Percentiles rank a stretch among this genome's conserved stretches.
Evolutionary conservation across 2,888 invertebrate genomes (phyloP).

Genomic region (Colletes collaris): DNA sequence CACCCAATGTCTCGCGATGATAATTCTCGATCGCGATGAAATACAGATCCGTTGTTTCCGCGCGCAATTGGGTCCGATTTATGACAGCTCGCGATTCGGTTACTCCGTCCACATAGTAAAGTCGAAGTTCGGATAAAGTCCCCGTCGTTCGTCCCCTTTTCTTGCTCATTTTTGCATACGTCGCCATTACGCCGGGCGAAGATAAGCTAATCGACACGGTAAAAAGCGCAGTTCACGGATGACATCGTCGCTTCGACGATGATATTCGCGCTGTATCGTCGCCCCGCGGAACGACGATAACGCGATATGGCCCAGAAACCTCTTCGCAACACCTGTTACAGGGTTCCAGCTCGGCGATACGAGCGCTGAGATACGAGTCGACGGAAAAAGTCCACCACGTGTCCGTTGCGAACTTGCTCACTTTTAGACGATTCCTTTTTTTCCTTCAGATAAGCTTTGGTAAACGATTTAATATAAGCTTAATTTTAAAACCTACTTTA

Average conservation of each 20-base stretch:
- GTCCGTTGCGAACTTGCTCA: not conserved
- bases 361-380: not conserved
- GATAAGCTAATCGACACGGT: conserved; percentile 74
- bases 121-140: conserved; percentile 67
- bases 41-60: conserved; percentile 14
- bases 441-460: too few species aligned
- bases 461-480: too few species aligned
- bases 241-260: conserved; percentile 62
- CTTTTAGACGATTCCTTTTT: too few species aligned
- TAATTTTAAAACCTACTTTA: too few species aligned
- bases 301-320: conserved; percentile 51
- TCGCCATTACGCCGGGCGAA: conserved; percentile 60
- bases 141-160: conserved; percentile 45
- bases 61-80: conserved; percentile 71
- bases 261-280: conserved; percentile 49
- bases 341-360: conserved; percentile 7
- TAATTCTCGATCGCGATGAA: too few species aligned
- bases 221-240: conserved; percentile 68
- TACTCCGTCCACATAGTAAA: conserved; percentile 41
- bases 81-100: conserved; percentile 61
- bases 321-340: conserved; percentile 46
- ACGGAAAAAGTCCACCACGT: not conserved
- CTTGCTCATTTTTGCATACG: conserved; percentile 51
- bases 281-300: conserved; percentile 42
- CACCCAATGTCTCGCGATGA: too few species aligned